phyloP scores from a whole-genome alignment of 2,888 invertebrate genomes.

The Nymphalis polychloros region DNA sequence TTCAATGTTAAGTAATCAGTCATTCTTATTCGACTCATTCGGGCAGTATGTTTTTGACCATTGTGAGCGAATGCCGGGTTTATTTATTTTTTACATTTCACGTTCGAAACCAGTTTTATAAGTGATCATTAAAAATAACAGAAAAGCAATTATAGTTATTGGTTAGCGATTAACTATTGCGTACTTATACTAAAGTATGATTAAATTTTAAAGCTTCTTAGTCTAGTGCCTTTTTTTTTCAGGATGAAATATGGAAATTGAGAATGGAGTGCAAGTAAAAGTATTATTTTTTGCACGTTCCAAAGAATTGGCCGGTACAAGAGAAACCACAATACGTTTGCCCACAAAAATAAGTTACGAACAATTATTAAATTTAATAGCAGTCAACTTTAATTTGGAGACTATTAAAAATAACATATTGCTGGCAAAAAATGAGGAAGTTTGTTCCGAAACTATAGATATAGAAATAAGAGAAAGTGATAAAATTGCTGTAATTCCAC shows the following conservation, averaged over 20 bases:
- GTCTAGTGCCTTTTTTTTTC: constrained; percentile 34
- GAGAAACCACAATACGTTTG: constrained; percentile 78
- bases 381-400: constrained; percentile 83
- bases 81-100: constrained; percentile 7
- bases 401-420: constrained; percentile 85
- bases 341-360: constrained; percentile 77
- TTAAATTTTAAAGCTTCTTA: background rate
- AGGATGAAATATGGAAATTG: constrained; percentile 75
- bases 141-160: background rate
- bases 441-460: constrained; percentile 80
- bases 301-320: constrained; percentile 88
- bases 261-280: constrained; percentile 80
- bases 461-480: constrained; percentile 85
- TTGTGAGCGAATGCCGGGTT: constrained; percentile 18
- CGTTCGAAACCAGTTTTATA: background rate
- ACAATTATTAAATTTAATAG: constrained; percentile 83
- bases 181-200: background rate
- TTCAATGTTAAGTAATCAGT: too few relatives aligned
- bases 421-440: constrained; percentile 92
- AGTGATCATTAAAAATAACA: background rate
- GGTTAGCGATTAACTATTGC: background rate
- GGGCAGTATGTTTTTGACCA: constrained; percentile 18
- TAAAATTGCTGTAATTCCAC: constrained; percentile 95
- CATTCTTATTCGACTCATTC: too few relatives aligned
- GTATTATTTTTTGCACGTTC: constrained; percentile 95